These are phyloP conservation scores for Pocillopora verrucosa DNA, from an alignment of 64 coral and sea anemone genomes.

Conservation along the genomic window DNA sequence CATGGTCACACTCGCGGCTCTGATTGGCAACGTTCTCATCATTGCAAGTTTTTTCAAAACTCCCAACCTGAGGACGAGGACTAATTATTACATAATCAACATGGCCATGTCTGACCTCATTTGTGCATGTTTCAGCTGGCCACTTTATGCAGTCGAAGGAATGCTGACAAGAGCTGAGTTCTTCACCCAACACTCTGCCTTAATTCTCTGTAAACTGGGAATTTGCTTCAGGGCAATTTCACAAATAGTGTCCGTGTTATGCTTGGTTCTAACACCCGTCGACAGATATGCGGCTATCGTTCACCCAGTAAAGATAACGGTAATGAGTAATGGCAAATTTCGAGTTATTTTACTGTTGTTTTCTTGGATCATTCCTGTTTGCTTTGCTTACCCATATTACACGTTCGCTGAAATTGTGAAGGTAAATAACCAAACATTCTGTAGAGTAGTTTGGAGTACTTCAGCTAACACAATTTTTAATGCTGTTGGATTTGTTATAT, in stretches of 20 bases:
- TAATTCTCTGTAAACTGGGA: background rate
- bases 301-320: background rate
- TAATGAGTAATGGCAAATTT: background rate
- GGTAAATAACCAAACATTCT: background rate
- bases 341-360: background rate
- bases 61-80: background rate
- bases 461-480: background rate
- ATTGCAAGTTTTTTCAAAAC: background rate
- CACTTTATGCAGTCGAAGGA: background rate
- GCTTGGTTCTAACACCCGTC: background rate
- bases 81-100: conserved; percentile 13
- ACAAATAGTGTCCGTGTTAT: background rate
- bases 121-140: background rate
- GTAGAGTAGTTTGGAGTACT: background rate
- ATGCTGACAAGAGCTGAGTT: background rate
- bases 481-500: background rate
- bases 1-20: background rate
- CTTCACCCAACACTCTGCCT: background rate
- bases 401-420: background rate
- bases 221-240: background rate
- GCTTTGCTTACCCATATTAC: background rate
- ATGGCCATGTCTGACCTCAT: conserved; percentile 9
- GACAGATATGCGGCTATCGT: conserved; percentile 7
- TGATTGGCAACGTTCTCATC: background rate
- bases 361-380: background rate